Percentiles rank a stretch among this genome's conserved stretches.
phyloP scores from a whole-genome alignment of 2,797 vertebrate species.

The Parambassis ranga region DNA sequence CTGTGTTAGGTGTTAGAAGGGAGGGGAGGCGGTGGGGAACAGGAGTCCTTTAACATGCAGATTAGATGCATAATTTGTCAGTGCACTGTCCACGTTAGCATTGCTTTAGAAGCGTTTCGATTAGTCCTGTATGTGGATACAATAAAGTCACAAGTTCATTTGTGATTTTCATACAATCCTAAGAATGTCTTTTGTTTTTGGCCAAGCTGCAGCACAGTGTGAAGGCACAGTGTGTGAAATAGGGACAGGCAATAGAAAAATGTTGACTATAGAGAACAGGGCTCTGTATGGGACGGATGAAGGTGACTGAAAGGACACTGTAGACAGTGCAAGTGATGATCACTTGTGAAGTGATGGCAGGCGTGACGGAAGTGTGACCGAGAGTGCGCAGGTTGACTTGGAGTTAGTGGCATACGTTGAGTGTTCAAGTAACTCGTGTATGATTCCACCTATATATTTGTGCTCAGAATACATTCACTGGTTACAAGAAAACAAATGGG shows the following conservation, averaged over 20 bases:
- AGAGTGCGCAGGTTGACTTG: constrained; percentile 19
- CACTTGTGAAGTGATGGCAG: constrained; percentile 9
- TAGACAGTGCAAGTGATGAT: constrained; percentile 26
- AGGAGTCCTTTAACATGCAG: constrained; percentile 53
- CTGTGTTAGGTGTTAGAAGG: too few relatives aligned
- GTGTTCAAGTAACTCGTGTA: neutral
- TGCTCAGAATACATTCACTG: constrained; percentile 42
- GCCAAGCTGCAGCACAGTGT: constrained; percentile 16
- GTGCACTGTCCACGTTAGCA: constrained; percentile 58
- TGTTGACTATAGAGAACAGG: constrained; percentile 9
- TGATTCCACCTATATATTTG: constrained; percentile 16
- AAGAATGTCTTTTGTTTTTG: constrained; percentile 38
- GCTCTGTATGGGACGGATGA: constrained; percentile 3
- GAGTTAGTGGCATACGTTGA: too few relatives aligned
- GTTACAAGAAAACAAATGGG: constrained; percentile 48
- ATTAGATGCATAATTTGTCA: constrained; percentile 52
- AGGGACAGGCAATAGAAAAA: constrained; percentile 15
- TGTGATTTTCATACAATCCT: constrained; percentile 32
- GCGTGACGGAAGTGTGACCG: constrained; percentile 9
- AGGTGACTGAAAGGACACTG: constrained; percentile 27
- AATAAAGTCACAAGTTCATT: constrained; percentile 39
- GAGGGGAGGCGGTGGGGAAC: too few relatives aligned
- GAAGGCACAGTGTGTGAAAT: constrained; percentile 29
- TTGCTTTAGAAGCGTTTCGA: constrained; percentile 48
- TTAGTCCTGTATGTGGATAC: constrained; percentile 18